Conservation (phyloP, 2,888 invertebrate genomes). For the Odiellus spinosus region DNA sequence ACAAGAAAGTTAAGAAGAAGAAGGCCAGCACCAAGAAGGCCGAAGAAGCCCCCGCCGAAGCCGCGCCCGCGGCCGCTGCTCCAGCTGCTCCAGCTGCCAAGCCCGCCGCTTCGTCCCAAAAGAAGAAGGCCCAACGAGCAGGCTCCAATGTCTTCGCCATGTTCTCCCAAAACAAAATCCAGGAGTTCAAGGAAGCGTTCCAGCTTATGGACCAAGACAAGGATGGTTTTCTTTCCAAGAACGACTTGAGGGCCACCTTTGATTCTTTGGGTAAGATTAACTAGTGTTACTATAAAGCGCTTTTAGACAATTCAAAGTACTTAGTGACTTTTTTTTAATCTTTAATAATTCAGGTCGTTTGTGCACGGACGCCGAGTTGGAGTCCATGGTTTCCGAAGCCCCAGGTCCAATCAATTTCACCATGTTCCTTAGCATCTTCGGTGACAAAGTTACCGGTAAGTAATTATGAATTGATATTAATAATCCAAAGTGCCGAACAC, state of each 20-base stretch:
- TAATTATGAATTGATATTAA: too few relatives aligned
- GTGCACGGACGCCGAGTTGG: conserved; percentile 58
- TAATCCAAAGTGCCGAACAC: too few relatives aligned
- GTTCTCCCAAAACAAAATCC: conserved; percentile 90
- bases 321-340: background rate
- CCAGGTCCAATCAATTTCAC: conserved; percentile 90
- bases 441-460: conserved; percentile 68
- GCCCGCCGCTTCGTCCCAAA: conserved; percentile 11
- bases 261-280: conserved; percentile 51
- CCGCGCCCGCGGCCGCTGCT: conserved; percentile 2
- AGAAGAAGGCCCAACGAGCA: conserved; percentile 47
- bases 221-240: conserved; percentile 53
- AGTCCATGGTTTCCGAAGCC: conserved; percentile 73
- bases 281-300: too few relatives aligned
- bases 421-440: conserved; percentile 79
- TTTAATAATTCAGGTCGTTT: background rate
- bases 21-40: conserved; percentile 38
- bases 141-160: conserved; percentile 93
- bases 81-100: conserved; percentile 7
- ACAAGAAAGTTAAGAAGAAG: conserved; percentile 71
- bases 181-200: conserved; percentile 94
- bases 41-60: conserved; percentile 28
- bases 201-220: conserved; percentile 92
- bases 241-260: conserved; percentile 53
- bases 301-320: background rate